Evolutionary conservation across 2,888 invertebrate genomes (phyloP).

Genomic region (Graphium colonna): DNA sequence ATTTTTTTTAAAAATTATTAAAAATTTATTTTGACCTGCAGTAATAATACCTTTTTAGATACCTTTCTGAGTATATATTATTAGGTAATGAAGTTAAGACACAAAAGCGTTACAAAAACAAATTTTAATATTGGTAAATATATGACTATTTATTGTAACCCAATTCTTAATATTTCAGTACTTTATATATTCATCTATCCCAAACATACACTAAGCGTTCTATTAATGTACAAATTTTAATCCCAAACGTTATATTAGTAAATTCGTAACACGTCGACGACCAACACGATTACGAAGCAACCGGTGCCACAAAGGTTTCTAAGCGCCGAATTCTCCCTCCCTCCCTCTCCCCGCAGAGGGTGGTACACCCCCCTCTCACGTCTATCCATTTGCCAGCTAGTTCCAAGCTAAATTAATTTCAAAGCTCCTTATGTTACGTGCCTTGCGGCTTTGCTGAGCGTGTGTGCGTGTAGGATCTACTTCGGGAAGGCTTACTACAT

Average conservation of each 20-base stretch:
- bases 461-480: conserved; percentile 69
- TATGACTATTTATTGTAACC: no score
- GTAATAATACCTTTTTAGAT: no score
- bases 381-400: conserved; percentile 81
- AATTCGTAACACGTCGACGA: conserved; percentile 29
- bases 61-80: no score
- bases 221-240: no score
- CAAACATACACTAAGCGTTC: no score
- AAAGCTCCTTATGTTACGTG: conserved; percentile 81
- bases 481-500: conserved; percentile 70
- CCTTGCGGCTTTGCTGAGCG: conserved; percentile 72
- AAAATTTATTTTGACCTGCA: no score
- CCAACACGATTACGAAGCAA: conserved; percentile 67
- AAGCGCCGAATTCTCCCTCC: conserved; percentile 73
- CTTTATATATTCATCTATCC: no score
- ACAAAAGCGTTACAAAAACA: no score
- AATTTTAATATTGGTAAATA: no score
- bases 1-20: no score
- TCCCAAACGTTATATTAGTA: conserved; percentile 8
- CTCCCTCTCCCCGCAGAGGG: conserved; percentile 38
- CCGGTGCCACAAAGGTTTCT: conserved; percentile 73
- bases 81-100: no score
- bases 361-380: conserved; percentile 61
- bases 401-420: conserved; percentile 81
- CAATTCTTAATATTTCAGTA: no score